These are phyloP conservation scores for Gavialis gangeticus DNA, from an alignment of 2,113 vertebrate species.

Conservation along the genomic window DNA sequence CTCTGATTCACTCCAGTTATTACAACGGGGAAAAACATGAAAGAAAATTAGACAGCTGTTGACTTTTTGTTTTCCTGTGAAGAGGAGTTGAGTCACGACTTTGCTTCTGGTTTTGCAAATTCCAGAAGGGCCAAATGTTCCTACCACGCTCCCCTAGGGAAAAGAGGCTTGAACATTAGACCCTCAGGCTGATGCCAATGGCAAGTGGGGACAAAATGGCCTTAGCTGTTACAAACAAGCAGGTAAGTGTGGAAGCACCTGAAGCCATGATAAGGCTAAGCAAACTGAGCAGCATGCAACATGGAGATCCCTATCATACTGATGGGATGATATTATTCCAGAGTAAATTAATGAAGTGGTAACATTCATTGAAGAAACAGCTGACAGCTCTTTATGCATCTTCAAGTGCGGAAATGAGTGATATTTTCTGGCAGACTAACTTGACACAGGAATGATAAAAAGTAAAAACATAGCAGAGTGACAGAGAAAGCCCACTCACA, in stretches of 20 bases:
- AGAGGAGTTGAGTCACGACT: not conserved
- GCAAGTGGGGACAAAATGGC: constrained; percentile 1
- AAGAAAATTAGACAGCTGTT: rapidly evolving
- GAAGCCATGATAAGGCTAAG: constrained; percentile 19
- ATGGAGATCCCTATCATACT: constrained; percentile 25
- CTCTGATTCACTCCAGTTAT: not conserved
- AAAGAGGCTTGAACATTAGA: constrained; percentile 2
- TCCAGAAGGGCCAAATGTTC: not conserved
- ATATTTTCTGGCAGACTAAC: constrained; percentile 53
- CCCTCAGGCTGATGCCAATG: not conserved
- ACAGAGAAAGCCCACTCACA: constrained; percentile 60
- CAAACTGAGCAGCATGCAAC: constrained; percentile 15
- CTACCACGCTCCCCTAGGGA: not conserved
- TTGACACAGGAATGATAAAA: constrained; percentile 45
- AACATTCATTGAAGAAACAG: constrained; percentile 49
- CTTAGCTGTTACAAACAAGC: not conserved
- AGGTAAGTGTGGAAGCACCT: constrained; percentile 17
- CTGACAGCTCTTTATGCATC: constrained; percentile 45
- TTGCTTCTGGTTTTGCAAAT: not conserved
- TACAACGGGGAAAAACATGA: not conserved
- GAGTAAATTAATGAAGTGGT: constrained; percentile 64
- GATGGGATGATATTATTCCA: constrained; percentile 23
- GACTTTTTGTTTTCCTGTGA: not conserved
- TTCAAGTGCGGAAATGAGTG: constrained; percentile 41
- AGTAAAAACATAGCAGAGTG: constrained; percentile 46